phyloP scores from a whole-genome alignment of 2,113 vertebrate genomes.

The Rhinogobius similis region DNA sequence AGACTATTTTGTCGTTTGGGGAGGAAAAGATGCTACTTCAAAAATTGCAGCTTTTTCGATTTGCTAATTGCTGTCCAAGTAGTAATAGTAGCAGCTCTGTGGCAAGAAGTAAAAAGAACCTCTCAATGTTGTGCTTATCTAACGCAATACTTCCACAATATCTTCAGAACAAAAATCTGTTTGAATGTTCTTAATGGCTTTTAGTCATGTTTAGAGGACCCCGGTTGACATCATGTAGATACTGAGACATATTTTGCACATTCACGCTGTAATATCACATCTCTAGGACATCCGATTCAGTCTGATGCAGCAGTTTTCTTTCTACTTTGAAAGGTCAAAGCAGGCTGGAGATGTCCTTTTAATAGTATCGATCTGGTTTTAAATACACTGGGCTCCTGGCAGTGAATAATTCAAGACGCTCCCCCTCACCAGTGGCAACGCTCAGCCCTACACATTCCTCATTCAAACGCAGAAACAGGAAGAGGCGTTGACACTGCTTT shows the following conservation, averaged over 20 bases:
- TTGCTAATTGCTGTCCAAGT: too few relatives aligned
- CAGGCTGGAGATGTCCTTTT: conserved; percentile 56
- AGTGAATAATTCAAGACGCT: conserved; percentile 75
- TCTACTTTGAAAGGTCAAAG: conserved; percentile 16
- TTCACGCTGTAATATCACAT: not conserved
- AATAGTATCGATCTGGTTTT: conserved; percentile 73
- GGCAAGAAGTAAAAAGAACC: too few relatives aligned
- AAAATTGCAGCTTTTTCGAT: too few relatives aligned
- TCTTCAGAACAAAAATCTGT: too few relatives aligned
- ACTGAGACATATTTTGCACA: not conserved
- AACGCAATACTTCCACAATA: not conserved
- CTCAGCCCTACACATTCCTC: not conserved
- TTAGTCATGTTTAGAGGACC: not conserved
- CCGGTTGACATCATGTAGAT: too few relatives aligned
- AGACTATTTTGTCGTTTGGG: too few relatives aligned
- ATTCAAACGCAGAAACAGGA: not conserved
- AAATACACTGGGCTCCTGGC: conserved; percentile 62
- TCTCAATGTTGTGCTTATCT: not conserved
- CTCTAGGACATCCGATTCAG: not conserved
- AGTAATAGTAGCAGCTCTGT: too few relatives aligned
- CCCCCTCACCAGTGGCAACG: conserved; percentile 17
- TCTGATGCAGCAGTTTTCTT: not conserved
- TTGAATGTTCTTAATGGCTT: not conserved
- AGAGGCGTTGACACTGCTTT: not conserved
- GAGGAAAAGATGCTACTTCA: too few relatives aligned